phyloP scores from a whole-genome alignment of 2,888 invertebrate species.

The Atherix ibis region DNA sequence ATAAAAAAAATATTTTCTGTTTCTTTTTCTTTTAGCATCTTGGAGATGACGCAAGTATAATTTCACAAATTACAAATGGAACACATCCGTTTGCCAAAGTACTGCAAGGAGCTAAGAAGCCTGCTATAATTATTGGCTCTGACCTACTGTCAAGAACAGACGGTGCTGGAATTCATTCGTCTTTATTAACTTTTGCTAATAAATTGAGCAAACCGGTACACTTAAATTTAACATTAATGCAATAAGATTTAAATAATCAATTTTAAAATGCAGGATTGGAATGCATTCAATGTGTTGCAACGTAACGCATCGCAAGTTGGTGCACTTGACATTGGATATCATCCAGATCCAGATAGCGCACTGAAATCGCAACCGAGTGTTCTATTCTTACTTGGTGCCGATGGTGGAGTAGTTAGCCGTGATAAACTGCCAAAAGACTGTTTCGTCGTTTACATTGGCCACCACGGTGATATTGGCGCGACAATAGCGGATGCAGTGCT shows the following conservation, averaged over 20 bases:
- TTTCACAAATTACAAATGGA: slow-evolving; percentile 60
- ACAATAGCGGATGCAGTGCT: slow-evolving; percentile 81
- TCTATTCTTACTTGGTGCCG: slow-evolving; percentile 87
- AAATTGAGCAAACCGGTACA: slow-evolving; percentile 37
- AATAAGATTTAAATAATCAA: not conserved
- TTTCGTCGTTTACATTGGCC: slow-evolving; percentile 82
- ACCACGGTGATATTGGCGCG: slow-evolving; percentile 93
- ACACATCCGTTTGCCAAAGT: slow-evolving; percentile 51
- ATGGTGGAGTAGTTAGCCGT: slow-evolving; percentile 61
- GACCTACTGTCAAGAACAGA: slow-evolving; percentile 64
- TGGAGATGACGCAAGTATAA: slow-evolving; percentile 58
- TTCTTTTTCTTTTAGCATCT: slow-evolving; percentile 44
- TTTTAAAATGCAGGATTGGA: slow-evolving; percentile 37
- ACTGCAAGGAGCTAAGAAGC: slow-evolving; percentile 64
- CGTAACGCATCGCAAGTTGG: slow-evolving; percentile 86
- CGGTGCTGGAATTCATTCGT: slow-evolving; percentile 58
- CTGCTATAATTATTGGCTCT: slow-evolving; percentile 85
- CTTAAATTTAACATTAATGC: slow-evolving; percentile 5
- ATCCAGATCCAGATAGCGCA: slow-evolving; percentile 46
- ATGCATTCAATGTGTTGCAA: slow-evolving; percentile 87
- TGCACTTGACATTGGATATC: slow-evolving; percentile 89
- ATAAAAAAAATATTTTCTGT: slow-evolving; percentile 2
- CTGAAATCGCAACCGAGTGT: slow-evolving; percentile 59
- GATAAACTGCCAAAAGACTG: slow-evolving; percentile 66
- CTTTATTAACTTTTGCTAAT: slow-evolving; percentile 56